Evolutionary conservation across 1,140 invertebrate species (phyloP), one percentile per base, ranked within the genome.

Genomic region (Metaphire vulgaris): DNA sequence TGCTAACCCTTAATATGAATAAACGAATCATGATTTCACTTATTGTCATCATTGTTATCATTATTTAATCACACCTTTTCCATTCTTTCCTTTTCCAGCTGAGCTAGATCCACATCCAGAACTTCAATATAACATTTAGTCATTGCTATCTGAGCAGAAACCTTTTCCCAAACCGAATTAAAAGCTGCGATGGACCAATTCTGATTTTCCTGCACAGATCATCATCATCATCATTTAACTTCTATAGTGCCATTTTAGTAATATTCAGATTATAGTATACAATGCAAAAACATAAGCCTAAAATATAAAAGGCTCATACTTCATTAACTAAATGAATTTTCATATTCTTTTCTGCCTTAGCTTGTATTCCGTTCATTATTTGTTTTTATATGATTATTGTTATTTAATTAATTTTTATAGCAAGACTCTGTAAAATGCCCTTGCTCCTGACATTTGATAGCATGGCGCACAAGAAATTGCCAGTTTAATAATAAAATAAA

Each of bases 51-150:
- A 56, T 56, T 12, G 41, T 56, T 56, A 56, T 56, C 6, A 56
- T 56, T 21, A 56, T 6, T 28, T 41, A 71, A 32, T 74, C 75
- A 77, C 77, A 85, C 85, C 81, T 78, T 76, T 31, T 83, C 79
- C 76, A 83, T 83, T 31, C 85, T 74, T 0, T 83, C 79, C 72
- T 83, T 77, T 72, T 86, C 85, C 16, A 82, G 65, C 26, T 78
- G 79, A 12, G 76, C 79, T 33, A 85, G 76, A 26, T 73, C 77
- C 30, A 70, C 69, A 74, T 85, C 84, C 33, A 85, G 77, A 30
- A 83, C 79, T 6, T 69, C 73, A 15, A 86, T 84, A 80, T 81
- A 83, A 16, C 68, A 66, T 64, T 82, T 82, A 66, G 83, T 78
- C 14, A 74, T 67, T n/a, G 79, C 74, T 28, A 82, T 80, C 72